Evolutionary conservation across 1,140 invertebrate genomes (phyloP).

Genomic region (Holcopasites calliopsidis): DNA sequence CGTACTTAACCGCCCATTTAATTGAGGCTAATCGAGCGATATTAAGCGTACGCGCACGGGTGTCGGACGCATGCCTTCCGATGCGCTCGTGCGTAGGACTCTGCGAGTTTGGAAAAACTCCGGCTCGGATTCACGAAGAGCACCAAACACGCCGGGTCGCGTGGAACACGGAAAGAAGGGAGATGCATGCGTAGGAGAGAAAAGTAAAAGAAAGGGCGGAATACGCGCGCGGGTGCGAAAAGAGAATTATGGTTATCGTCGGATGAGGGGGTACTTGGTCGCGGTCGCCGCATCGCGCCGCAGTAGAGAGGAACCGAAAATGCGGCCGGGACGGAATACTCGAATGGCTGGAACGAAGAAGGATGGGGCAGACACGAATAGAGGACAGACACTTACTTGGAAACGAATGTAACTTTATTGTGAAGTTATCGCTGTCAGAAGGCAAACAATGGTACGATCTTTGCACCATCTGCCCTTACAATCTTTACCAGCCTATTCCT

Average conservation of each 20-base stretch:
- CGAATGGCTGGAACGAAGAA: conserved; percentile 42
- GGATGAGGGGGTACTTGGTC: conserved; percentile 42
- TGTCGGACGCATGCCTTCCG: conserved; percentile 51
- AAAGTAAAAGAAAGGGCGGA: conserved; percentile 36
- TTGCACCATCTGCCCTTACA: conserved; percentile 72
- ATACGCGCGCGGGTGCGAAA: conserved; percentile 53
- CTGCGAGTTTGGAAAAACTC: no score
- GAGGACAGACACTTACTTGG: conserved; percentile 67
- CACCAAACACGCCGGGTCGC: background rate
- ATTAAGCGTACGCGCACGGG: conserved; percentile 72
- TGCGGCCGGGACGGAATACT: conserved; percentile 31
- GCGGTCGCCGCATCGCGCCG: conserved; percentile 13
- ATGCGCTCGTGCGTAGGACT: no score
- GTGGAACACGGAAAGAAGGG: background rate
- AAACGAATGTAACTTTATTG: conserved; percentile 77
- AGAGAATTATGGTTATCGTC: conserved; percentile 63
- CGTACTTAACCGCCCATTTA: conserved; percentile 71
- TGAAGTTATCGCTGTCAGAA: conserved; percentile 78
- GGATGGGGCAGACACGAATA: conserved; percentile 57
- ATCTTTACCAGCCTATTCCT: conserved; percentile 55
- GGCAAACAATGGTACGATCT: conserved; percentile 78
- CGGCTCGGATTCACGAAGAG: no score
- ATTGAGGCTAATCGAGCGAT: conserved; percentile 77
- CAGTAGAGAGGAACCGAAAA: conserved; percentile 30
- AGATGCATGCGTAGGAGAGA: conserved; percentile 41